Base-by-base conservation (phyloP, 2,113 vertebrate genomes). In the Scortum barcoo region DNA sequence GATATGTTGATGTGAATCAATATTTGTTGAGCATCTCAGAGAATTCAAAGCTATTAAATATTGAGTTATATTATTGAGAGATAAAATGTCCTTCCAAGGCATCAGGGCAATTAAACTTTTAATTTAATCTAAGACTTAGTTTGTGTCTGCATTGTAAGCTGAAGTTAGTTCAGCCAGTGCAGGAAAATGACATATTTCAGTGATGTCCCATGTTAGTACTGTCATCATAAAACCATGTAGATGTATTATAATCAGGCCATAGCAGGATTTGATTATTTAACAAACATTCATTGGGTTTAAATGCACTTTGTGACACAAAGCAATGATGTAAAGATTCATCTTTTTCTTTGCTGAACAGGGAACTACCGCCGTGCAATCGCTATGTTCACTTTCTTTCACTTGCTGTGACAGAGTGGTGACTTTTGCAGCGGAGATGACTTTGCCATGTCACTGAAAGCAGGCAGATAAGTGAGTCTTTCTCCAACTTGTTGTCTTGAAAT, bases 1-100 rank as follows among this genome's bases (percentile, higher is more conserved):
- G 46, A 44, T 53, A 60, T 50, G 13, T 28, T 58, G 20, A 69
- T 57, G 33, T 46, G 13, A 72, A 67, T 67, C 30, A 60, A 72
- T 48, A 60, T 36, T 58, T 66, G 4, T 51, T 20, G 8, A 40
- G n/a, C 36, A 46, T 44, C 56, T 51, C 42, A 13, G 44, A 51
- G 14, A 57, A 48, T 16, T 73, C n/a, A 67, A 61, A 30, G 54
- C 10, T 36, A 72, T 72, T 51, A 48, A 5, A 74, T 46, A 22
- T 70, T 1, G 2, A 54, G 36, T 44, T 4, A 22, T 56, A 13
- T 24, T 62, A 24, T 11, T 6, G 0, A 33, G 54, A 44, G 36
- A 76, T 76, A 26, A 36, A 46, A 62, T 12, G 16, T 33, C n/a
- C 12, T 50, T 50, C 50, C 28, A 50, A 57, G 58, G 60, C 22